Evolutionary conservation across 2,888 invertebrate species (phyloP).

Genomic region (Tetrapedia diversipes): DNA sequence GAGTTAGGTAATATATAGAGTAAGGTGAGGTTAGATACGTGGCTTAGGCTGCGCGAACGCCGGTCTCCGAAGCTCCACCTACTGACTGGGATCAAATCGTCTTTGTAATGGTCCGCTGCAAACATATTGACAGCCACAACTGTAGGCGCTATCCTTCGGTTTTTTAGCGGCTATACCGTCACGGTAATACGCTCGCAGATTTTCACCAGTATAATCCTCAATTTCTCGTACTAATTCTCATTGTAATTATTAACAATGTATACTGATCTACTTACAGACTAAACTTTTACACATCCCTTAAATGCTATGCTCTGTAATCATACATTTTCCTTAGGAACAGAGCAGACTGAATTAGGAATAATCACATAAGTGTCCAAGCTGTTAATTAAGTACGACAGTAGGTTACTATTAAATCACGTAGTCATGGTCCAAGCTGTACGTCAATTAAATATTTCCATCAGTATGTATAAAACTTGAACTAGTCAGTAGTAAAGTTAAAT

Average conservation of each 20-base stretch:
- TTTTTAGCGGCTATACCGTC: slow-evolving; percentile 73
- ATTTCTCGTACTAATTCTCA: slow-evolving; percentile 47
- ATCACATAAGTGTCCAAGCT: slow-evolving; percentile 54
- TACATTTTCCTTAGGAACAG: slow-evolving; percentile 58
- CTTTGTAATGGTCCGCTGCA: slow-evolving; percentile 82
- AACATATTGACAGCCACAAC: slow-evolving; percentile 83
- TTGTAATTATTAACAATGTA: slow-evolving; percentile 44
- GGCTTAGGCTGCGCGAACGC: slow-evolving; percentile 82
- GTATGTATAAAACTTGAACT: slow-evolving; percentile 41
- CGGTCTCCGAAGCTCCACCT: slow-evolving; percentile 82
- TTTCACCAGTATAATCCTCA: slow-evolving; percentile 67
- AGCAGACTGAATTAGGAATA: slow-evolving; percentile 56
- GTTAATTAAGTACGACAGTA: slow-evolving; percentile 53
- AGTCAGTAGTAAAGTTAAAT: slow-evolving; percentile 26
- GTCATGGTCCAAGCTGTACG: slow-evolving; percentile 41
- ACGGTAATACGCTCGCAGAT: slow-evolving; percentile 70
- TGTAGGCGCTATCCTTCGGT: slow-evolving; percentile 79
- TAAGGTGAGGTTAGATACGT: slow-evolving; percentile 83
- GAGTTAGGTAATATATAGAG: slow-evolving; percentile 82
- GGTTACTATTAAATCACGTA: slow-evolving; percentile 49
- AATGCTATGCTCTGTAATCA: slow-evolving; percentile 62
- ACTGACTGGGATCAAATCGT: slow-evolving; percentile 83
- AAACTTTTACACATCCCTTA: slow-evolving; percentile 68
- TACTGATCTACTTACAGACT: slow-evolving; percentile 65
- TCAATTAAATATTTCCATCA: slow-evolving; percentile 42